Evolutionary conservation across 2,888 invertebrate species (phyloP).

Genomic region (Acrocyrtus sp.): DNA sequence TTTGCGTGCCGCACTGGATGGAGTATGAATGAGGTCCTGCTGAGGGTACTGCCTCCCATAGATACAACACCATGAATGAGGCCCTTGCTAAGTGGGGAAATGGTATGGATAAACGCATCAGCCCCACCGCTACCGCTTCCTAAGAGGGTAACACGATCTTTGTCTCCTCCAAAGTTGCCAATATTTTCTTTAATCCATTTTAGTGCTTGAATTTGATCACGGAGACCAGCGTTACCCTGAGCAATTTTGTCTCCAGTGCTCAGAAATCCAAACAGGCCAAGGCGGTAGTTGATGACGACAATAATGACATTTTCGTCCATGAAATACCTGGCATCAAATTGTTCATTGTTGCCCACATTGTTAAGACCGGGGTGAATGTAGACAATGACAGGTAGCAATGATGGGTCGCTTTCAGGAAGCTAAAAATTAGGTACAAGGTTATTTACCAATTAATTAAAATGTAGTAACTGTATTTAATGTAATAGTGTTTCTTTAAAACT

Average conservation of each 20-base stretch:
- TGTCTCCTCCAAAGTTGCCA: slow-evolving; percentile 51
- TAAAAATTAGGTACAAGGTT: no score
- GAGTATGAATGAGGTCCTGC: slow-evolving; percentile 36
- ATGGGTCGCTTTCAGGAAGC: no score
- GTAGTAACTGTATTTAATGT: no score
- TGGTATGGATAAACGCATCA: slow-evolving; percentile 36
- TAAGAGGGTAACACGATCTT: slow-evolving; percentile 31
- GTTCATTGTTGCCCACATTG: slow-evolving; percentile 19
- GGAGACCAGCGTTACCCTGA: slow-evolving; percentile 46
- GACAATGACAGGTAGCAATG: slow-evolving; percentile 56
- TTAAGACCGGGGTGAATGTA: slow-evolving; percentile 50
- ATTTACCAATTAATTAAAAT: no score
- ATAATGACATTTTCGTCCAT: slow-evolving; percentile 54
- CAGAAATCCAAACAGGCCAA: slow-evolving; percentile 32
- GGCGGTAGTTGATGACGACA: slow-evolving; percentile 45
- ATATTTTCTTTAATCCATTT: slow-evolving; percentile 53
- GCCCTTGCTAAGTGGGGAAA: slow-evolving; percentile 35
- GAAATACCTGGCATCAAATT: slow-evolving; percentile 43
- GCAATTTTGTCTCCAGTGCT: slow-evolving; percentile 35
- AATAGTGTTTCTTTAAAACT: no score
- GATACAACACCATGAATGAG: slow-evolving; percentile 28
- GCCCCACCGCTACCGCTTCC: slow-evolving; percentile 26
- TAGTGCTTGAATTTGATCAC: slow-evolving; percentile 37
- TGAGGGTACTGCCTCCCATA: slow-evolving; percentile 31
- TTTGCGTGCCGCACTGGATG: slow-evolving; percentile 56